A percentile compares a stretch with the other conserved stretches of the same genome.
Conservation (phyloP, 2,797 vertebrate species). For the Lacerta bilineata region DNA sequence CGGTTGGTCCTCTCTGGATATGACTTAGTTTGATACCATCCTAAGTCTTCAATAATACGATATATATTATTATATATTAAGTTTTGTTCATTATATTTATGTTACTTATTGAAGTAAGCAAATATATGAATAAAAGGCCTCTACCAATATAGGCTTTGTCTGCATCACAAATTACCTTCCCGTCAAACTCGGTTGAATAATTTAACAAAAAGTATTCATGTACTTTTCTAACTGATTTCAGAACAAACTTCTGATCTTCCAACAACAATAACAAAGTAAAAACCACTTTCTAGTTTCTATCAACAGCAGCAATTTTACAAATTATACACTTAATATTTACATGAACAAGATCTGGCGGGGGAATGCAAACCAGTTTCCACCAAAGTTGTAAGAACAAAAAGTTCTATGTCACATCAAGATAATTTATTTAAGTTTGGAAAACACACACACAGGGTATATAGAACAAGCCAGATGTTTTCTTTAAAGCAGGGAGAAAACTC, state of each 20-base stretch:
- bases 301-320: neutral
- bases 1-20: too few relatives aligned
- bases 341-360: neutral
- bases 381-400: neutral
- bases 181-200: neutral
- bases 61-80: neutral
- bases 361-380: neutral
- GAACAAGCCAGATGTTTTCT: neutral
- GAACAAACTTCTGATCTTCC: neutral
- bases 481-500: neutral
- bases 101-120: neutral
- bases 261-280: neutral
- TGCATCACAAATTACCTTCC: neutral
- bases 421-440: neutral
- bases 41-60: neutral
- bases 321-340: neutral
- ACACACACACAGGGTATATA: neutral
- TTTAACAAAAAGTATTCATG: constrained; percentile 8
- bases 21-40: neutral
- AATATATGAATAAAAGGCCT: neutral
- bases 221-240: neutral
- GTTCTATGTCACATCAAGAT: neutral
- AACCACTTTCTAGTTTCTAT: neutral
- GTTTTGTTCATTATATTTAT: neutral
- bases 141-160: neutral